Evolutionary conservation across 2,797 vertebrate species (phyloP).

Genomic region (Sparus aurata): DNA sequence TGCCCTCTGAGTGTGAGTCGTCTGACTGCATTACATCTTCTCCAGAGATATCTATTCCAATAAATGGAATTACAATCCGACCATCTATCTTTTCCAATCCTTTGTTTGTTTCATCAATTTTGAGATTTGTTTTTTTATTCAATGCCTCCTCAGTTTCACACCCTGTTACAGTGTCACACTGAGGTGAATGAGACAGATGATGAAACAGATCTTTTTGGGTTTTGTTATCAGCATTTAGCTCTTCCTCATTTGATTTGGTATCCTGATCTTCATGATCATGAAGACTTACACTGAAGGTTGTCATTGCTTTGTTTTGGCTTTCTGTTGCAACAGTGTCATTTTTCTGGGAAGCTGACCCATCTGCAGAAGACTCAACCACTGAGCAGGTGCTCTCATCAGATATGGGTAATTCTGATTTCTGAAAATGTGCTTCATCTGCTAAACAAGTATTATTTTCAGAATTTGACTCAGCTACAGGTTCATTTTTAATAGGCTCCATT

Average conservation of each 20-base stretch:
- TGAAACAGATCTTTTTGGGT: constrained; percentile 21
- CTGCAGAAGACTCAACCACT: constrained; percentile 1
- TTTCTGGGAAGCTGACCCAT: background rate
- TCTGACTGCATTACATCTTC: constrained; percentile 19
- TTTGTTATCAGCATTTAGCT: constrained; percentile 19
- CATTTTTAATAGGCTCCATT: background rate
- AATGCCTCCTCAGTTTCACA: constrained; percentile 18
- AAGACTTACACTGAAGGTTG: background rate
- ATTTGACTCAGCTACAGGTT: constrained; percentile 22
- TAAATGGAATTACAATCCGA: constrained; percentile 47
- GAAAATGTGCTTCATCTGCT: background rate
- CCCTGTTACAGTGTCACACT: constrained; percentile 9
- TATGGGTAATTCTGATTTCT: background rate
- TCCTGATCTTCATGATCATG: constrained; percentile 25
- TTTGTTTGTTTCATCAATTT: constrained; percentile 6
- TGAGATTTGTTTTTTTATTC: constrained; percentile 6
- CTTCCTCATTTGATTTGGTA: constrained; percentile 16
- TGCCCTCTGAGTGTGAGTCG: constrained; percentile 5
- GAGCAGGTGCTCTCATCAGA: constrained; percentile 17
- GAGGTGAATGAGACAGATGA: constrained; percentile 18
- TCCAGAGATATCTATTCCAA: constrained; percentile 34
- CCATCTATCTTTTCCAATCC: constrained; percentile 14
- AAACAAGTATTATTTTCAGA: constrained; percentile 12
- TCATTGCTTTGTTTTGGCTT: constrained; percentile 13
- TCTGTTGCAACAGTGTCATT: constrained; percentile 31